Base-by-base conservation (phyloP, 2,113 vertebrate species). In the Caloenas nicobarica region DNA sequence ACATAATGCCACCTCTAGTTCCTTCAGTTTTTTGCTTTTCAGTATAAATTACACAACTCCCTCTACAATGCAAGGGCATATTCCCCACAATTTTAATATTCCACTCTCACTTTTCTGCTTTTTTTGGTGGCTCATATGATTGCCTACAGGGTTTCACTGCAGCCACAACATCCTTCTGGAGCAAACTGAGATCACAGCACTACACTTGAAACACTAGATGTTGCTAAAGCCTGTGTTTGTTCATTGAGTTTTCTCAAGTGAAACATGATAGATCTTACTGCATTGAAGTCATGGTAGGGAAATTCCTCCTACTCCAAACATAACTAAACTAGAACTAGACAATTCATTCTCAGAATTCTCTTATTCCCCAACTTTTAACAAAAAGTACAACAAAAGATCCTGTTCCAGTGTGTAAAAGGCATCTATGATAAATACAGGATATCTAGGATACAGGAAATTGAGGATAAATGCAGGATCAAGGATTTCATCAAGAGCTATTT, bases 201-300 rank as follows among this genome's bases (percentile, higher is more conserved):
- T 83, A 22, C 46, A 25, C 54, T 93, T 40, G 25, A 81, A 93
- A 95, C 86, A 84, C 72, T 78, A 91, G 83, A 92, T 64, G 56
- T 29, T 93, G 86, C 88, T 94, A 91, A 93, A 94, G 86, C 51
- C n/a, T 93, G 13, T 88, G 36, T 82, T 89, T 90, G 25, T 77
- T 90, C 68, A 16, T 68, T 57, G 86, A 44, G 14, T 80, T 88
- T 86, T 88, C n/a, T 68, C 51, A 78, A 73, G 16, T 74, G 25
- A 86, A 88, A 79, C 8, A 11, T 54, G 15, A 66, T 50, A 66
- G 28, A 64, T 40, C 36, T 74, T 64, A 70, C 42, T 42, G 81
- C 92, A 46, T 5, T 78, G 29, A 91, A 91, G 48, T 60, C 0
- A 74, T 60, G 48, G 38, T 87, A 84, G 21, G 53, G 91, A 84